Evolutionary conservation across 1,140 invertebrate genomes (phyloP).

Genomic region (Littorina saxatilis): DNA sequence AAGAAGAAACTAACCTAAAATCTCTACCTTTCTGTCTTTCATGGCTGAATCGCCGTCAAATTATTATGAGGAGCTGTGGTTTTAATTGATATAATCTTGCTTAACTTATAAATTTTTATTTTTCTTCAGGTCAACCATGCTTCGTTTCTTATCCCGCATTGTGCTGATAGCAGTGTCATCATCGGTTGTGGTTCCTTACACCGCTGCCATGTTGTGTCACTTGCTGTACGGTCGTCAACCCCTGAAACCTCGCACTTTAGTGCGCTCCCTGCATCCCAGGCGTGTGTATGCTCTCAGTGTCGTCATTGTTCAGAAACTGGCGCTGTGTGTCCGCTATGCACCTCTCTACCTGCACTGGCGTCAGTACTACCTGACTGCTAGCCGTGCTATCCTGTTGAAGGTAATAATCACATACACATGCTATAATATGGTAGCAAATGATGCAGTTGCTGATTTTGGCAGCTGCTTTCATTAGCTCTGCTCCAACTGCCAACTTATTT

Average conservation of each 20-base stretch:
- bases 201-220: constrained; percentile 65
- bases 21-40: too few species aligned
- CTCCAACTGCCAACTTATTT: too few species aligned
- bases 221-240: constrained; percentile 69
- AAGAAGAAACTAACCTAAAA: too few species aligned
- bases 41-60: too few species aligned
- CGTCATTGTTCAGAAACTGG: constrained; percentile 61
- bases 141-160: constrained; percentile 41
- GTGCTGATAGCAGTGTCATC: constrained; percentile 52
- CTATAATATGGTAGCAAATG: too few species aligned
- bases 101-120: too few species aligned
- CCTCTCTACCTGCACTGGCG: constrained; percentile 64
- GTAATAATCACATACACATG: constrained; percentile 45
- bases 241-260: constrained; percentile 50
- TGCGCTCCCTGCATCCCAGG: constrained; percentile 65
- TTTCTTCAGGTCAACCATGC: constrained; percentile 42
- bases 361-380: constrained; percentile 63
- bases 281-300: constrained; percentile 72
- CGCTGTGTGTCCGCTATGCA: constrained; percentile 59
- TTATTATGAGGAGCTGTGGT: too few species aligned
- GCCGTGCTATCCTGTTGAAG: constrained; percentile 61
- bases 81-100: too few species aligned
- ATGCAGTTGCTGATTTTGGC: too few species aligned
- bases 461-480: too few species aligned
- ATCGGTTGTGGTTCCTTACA: constrained; percentile 68